These are phyloP conservation scores for Hypocryptadius cinnamomeus DNA, from an alignment of 2,113 vertebrate species.

Conservation along the genomic window DNA sequence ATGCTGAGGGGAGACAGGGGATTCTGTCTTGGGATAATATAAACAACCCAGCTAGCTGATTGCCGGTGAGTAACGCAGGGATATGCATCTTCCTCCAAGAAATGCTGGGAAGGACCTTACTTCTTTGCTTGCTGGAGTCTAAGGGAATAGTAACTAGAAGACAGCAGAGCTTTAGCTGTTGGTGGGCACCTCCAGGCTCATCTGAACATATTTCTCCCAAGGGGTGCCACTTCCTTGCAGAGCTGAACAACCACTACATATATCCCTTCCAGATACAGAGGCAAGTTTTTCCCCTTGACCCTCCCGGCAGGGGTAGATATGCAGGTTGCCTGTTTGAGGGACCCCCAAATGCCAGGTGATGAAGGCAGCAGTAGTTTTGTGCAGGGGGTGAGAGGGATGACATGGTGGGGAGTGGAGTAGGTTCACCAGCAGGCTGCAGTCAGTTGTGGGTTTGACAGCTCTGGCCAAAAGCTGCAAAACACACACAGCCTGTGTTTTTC, in stretches of 20 bases:
- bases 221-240: neutral
- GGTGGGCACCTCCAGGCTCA: neutral
- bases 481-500: rapidly evolving
- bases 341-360: neutral
- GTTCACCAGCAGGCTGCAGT: neutral
- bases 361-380: neutral
- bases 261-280: neutral
- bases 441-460: neutral
- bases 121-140: neutral
- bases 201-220: neutral
- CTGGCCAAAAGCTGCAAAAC: neutral
- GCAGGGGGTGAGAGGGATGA: neutral
- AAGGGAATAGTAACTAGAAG: neutral
- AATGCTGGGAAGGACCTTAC: neutral
- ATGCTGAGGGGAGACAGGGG: too few relatives aligned
- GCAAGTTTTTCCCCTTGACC: rapidly evolving
- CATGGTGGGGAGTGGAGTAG: rapidly evolving
- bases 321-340: neutral
- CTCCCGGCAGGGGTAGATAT: neutral
- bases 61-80: neutral
- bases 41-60: neutral
- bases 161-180: neutral
- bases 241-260: neutral
- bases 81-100: neutral
- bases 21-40: neutral